phyloP scores from a whole-genome alignment of 2,888 invertebrate genomes.

The Euclidia mi region DNA sequence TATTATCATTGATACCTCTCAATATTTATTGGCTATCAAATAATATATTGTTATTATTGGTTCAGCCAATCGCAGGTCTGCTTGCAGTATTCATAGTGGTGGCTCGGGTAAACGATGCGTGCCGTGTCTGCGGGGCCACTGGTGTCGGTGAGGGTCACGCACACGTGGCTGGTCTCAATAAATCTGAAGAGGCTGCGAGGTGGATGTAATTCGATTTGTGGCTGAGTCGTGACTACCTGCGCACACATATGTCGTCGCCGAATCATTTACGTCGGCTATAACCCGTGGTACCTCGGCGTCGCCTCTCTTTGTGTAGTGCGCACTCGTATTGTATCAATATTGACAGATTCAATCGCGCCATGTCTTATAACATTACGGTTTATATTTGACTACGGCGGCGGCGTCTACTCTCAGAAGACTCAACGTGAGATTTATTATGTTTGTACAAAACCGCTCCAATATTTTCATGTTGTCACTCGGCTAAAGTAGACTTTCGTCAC shows the following conservation, averaged over 20 bases:
- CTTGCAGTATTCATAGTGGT: conserved; percentile 31
- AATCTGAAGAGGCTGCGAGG: conserved; percentile 22
- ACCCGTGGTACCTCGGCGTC: conserved; percentile 7
- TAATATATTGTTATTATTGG: no score
- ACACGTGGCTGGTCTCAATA: conserved; percentile 32
- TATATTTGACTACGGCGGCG: not conserved
- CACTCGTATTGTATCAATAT: conserved; percentile 2
- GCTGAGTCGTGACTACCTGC: conserved; percentile 27
- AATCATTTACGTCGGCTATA: conserved; percentile 47
- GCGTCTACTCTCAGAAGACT: no score
- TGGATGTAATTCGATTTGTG: conserved; percentile 34
- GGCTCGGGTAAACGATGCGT: conserved; percentile 12
- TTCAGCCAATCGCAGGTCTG: conserved; percentile 6
- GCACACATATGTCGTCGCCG: conserved; percentile 19
- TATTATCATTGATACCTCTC: no score
- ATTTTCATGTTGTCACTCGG: not conserved
- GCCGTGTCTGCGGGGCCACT: not conserved
- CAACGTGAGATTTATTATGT: no score
- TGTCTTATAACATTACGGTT: not conserved
- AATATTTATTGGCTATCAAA: no score
- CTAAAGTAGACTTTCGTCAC: not conserved
- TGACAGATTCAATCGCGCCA: conserved; percentile 17
- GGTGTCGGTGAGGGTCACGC: conserved; percentile 1
- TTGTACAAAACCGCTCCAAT: no score
- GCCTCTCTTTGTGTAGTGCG: not conserved